Evolutionary conservation across 2,888 invertebrate species (phyloP), one percentile per base, ranked within the genome.

Genomic region (Amitus sp.): DNA sequence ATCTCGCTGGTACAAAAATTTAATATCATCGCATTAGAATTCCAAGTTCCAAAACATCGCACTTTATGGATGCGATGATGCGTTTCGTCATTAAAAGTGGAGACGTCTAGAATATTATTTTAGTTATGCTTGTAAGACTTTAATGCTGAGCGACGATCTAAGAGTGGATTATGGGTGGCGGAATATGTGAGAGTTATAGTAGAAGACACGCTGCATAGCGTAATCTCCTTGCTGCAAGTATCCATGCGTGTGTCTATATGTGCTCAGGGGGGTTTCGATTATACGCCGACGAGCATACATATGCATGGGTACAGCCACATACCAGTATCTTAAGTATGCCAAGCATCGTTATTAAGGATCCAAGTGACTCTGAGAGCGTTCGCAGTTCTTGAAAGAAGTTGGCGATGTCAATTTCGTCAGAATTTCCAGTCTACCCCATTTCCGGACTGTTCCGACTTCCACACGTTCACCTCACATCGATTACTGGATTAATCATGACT

Each of bases 111-210:
- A 34, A 51, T 48, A 56, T 61, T 57, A 65, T 58, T 61, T 53
- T 30, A 40, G 52, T 39, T 58, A 47, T 51, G 62, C 64, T 69
- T 60, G 51, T 43, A 58, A 54, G 49, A 54, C 54, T 61, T 64
- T 69, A 67, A 69, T 63, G 60, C 55, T 62, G 61, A 68, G 61
- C 59, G 65, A 56, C 56, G 62, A 66, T 66, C 49, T 43, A 39
- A 34, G 56, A 66, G 63, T 64, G 66, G 66, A 68, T 69, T 69
- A 62, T 65, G 57, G 49, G 62, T 54, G 40, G 46, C 47, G 55
- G 62, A 62, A 62, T 66, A 66, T 62, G 66, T 57, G 62, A 64
- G 65, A 69, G 65, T 69, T 68, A 69, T 56, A 62, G 59, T 53
- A 48, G 55, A 60, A 52, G 58, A 65, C 67, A 57, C 66, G 51